A percentile compares a stretch with the other conserved stretches of the same genome.
These are phyloP conservation scores for Stegana nigrithorax DNA, from an alignment of 2,888 invertebrate genomes.

Conservation along the genomic window DNA sequence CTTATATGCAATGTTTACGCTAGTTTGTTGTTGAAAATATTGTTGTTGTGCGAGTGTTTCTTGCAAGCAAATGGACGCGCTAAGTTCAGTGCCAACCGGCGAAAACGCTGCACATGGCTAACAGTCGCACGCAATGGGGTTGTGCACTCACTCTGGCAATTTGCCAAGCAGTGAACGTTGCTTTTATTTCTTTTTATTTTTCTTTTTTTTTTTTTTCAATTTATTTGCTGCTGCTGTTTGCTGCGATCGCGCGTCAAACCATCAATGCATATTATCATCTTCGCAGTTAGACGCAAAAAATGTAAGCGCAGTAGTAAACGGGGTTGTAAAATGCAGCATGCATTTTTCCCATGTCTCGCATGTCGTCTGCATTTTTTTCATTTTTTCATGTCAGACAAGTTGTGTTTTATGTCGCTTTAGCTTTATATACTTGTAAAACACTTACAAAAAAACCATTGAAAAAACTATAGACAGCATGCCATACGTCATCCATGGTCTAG, in stretches of 20 bases:
- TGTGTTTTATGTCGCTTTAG: slow-evolving; percentile 31
- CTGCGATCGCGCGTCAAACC: slow-evolving; percentile 29
- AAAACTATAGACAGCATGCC: no score
- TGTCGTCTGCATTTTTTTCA: slow-evolving; percentile 28
- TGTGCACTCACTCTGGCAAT: neutral
- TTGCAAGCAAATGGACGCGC: no score
- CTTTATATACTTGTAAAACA: no score
- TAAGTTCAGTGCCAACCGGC: neutral
- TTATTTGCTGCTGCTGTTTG: neutral
- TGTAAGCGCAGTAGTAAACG: neutral
- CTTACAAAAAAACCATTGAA: no score
- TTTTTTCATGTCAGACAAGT: slow-evolving; percentile 55
- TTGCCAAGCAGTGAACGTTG: neutral
- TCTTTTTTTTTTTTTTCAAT: neutral
- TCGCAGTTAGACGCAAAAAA: slow-evolving; percentile 20
- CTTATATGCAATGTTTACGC: neutral
- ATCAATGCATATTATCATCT: slow-evolving; percentile 12
- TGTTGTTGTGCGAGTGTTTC: no score
- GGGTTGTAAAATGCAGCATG: slow-evolving; percentile 59
- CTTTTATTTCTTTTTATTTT: no score
- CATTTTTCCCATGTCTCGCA: slow-evolving; percentile 29
- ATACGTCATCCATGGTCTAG: no score
- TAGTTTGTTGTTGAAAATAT: neutral
- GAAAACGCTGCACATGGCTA: neutral
- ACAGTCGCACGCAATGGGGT: slow-evolving; percentile 6